Evolutionary conservation across 2,888 invertebrate genomes (phyloP), one percentile per base, ranked within the genome.

Genomic region (Acronicta aceris): DNA sequence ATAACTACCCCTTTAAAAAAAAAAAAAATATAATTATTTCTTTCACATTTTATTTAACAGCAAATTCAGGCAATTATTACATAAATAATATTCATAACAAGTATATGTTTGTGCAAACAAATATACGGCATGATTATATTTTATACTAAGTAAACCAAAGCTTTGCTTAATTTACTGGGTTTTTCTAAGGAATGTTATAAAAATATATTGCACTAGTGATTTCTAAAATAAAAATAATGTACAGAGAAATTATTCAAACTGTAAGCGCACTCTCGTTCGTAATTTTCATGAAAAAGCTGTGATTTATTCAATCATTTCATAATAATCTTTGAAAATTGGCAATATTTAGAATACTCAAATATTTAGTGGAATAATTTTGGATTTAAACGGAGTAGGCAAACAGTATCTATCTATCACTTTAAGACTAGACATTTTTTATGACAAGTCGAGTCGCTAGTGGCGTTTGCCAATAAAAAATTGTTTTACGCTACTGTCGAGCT

Each of bases 21-120:
- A 30, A 30, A 33, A 2, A 33, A 3, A 5, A 2, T 30, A 30
- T 3, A 5, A 47, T 15, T 53, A 38, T 46, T 71, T n/a, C n/a
- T n/a, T 68, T 72, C 57, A 71, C 57, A 75, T 76, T 84, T 81
- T 82, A 81, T 81, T 83, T 76, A 83, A 81, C 81, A 82, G 71
- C 76, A 78, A 76, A 72, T 71, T 68, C 65, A 60, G 66, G 62
- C 67, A 60, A 62, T 67, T 36, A 61, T 58, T 60, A 64, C 51
- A 68, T 58, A 64, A 68, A 54, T 36, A 59, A 60, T 58, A 25
- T 40, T 48, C 25, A 65, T 65, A 60, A 69, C 59, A 68, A 59
- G 46, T 46, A 65, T 46, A 41, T 73, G 69, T 70, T 78, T 78
- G 74, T 74, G 74, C 78, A 70, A 66, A 72, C 62, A 57, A 66